phyloP scores from a whole-genome alignment of 2,888 invertebrate species.

The Spisula subtruncata region DNA sequence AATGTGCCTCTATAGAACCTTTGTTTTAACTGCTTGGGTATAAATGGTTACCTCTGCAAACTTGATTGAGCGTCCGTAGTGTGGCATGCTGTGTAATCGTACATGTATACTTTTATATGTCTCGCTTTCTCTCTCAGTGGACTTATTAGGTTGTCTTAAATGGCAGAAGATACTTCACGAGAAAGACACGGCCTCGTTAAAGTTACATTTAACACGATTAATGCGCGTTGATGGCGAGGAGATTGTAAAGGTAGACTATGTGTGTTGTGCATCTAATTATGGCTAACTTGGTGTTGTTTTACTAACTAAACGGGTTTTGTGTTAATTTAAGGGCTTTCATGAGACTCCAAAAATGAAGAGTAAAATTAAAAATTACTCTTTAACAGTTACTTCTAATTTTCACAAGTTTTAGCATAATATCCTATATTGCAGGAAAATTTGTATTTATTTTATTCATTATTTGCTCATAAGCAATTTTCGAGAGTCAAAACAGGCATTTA shows the following conservation, averaged over 20 bases:
- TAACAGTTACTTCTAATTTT: too few relatives aligned
- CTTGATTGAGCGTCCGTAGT: not conserved
- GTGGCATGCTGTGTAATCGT: slow-evolving; percentile 29
- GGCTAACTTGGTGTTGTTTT: slow-evolving; percentile 14
- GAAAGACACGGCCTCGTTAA: slow-evolving; percentile 91
- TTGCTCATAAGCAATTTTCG: too few relatives aligned
- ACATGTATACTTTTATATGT: not conserved
- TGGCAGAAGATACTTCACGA: slow-evolving; percentile 91
- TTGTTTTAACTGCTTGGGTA: too few relatives aligned
- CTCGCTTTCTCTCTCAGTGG: slow-evolving; percentile 90
- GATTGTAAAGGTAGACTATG: slow-evolving; percentile 92
- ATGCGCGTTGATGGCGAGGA: slow-evolving; percentile 96
- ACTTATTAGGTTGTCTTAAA: slow-evolving; percentile 95
- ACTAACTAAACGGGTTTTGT: not conserved
- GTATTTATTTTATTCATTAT: too few relatives aligned
- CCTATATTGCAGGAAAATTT: too few relatives aligned
- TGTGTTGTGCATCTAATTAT: slow-evolving; percentile 16
- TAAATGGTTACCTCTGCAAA: slow-evolving; percentile 10
- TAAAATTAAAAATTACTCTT: too few relatives aligned
- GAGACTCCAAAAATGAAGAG: not conserved
- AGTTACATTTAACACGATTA: slow-evolving; percentile 92
- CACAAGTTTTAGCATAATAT: too few relatives aligned
- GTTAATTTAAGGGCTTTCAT: not conserved
- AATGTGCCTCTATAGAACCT: not conserved
- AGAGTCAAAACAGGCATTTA: too few relatives aligned